phyloP scores from a whole-genome alignment of 1,140 invertebrate species.

The Leptinotarsa undecemlineata region DNA sequence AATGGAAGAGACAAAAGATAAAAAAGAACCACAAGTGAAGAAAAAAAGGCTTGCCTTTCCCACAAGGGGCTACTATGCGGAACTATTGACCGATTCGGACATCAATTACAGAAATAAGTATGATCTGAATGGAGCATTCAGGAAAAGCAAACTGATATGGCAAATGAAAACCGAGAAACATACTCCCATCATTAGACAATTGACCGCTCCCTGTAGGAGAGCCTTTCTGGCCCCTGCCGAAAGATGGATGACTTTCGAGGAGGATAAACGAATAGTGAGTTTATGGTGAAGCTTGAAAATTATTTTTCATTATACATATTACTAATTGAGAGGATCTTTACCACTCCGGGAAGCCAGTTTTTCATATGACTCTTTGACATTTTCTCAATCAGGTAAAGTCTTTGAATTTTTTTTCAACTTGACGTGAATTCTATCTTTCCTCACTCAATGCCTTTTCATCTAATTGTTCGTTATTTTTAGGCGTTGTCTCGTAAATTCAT shows the following conservation, averaged over 20 bases:
- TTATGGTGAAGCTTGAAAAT: not conserved
- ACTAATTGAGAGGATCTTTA: too few relatives aligned
- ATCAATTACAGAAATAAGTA: slow-evolving; percentile 22
- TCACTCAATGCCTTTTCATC: too few relatives aligned
- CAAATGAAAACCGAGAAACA: slow-evolving; percentile 56
- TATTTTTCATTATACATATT: not conserved
- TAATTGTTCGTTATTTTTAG: too few relatives aligned
- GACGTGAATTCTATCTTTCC: too few relatives aligned
- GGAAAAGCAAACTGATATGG: slow-evolving; percentile 49
- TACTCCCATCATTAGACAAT: slow-evolving; percentile 56
- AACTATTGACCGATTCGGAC: slow-evolving; percentile 31
- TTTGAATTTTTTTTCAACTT: too few relatives aligned
- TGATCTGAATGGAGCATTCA: slow-evolving; percentile 49
- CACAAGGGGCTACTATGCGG: slow-evolving; percentile 36
- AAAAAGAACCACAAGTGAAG: too few relatives aligned
- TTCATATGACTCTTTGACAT: too few relatives aligned
- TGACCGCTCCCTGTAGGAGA: slow-evolving; percentile 53
- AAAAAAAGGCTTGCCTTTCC: not conserved
- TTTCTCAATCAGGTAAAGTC: too few relatives aligned
- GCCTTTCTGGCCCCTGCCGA: slow-evolving; percentile 59
- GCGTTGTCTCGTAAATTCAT: too few relatives aligned
- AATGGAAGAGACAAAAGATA: too few relatives aligned
- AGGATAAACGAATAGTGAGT: slow-evolving; percentile 63
- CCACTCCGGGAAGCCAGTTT: too few relatives aligned
- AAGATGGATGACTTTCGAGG: slow-evolving; percentile 62